A percentile compares a stretch with the other conserved stretches of the same genome.
These are phyloP conservation scores for Pycnomerus fuliginosus DNA, from an alignment of 2,888 invertebrate genomes.

Conservation along the genomic window DNA sequence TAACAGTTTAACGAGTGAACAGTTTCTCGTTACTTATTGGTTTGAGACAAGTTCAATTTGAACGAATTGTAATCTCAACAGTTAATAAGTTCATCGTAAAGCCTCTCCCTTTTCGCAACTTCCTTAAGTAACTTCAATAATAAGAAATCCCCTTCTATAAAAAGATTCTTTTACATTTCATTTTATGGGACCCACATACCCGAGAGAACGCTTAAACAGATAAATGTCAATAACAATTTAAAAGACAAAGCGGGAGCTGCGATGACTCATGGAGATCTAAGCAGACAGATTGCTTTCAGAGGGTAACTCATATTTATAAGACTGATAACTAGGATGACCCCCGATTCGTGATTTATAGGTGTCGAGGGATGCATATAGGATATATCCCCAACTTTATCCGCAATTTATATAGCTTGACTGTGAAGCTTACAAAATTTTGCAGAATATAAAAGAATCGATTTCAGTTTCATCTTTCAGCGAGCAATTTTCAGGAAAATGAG, in stretches of 20 bases:
- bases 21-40: too few relatives aligned
- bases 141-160: slow-evolving; percentile 12
- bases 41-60: too few relatives aligned
- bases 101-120: slow-evolving; percentile 10
- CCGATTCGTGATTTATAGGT: slow-evolving; percentile 47
- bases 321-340: slow-evolving; percentile 47
- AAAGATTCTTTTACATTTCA: slow-evolving; percentile 7
- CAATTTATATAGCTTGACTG: slow-evolving; percentile 32
- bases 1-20: too few relatives aligned
- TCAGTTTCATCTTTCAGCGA: too few relatives aligned
- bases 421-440: slow-evolving; percentile 29
- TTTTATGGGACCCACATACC: slow-evolving; percentile 4
- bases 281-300: slow-evolving; percentile 34
- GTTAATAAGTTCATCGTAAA: slow-evolving; percentile 20
- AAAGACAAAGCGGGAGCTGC: slow-evolving; percentile 25
- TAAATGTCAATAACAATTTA: slow-evolving; percentile 35
- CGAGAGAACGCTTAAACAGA: slow-evolving; percentile 23
- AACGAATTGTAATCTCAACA: too few relatives aligned
- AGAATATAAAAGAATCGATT: slow-evolving; percentile 21
- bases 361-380: slow-evolving; percentile 40
- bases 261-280: slow-evolving; percentile 38
- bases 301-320: slow-evolving; percentile 42
- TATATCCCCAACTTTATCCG: slow-evolving; percentile 42
- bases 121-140: slow-evolving; percentile 7
- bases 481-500: too few relatives aligned